Percentiles rank a stretch among this genome's conserved stretches.
Conservation (phyloP, 1,140 invertebrate genomes). For the Myzus persicae region DNA sequence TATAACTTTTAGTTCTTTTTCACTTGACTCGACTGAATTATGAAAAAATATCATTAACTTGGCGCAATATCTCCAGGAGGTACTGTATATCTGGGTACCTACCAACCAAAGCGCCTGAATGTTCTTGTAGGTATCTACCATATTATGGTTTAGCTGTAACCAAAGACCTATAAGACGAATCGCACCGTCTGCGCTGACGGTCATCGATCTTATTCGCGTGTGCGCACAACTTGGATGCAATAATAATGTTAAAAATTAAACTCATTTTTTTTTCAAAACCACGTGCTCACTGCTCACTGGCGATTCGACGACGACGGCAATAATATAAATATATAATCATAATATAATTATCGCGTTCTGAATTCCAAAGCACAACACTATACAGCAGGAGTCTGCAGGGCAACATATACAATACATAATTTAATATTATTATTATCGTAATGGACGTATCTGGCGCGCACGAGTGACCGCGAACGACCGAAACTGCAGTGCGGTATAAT, state of each 20-base stretch:
- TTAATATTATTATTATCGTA: background rate
- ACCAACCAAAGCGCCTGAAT: too few relatives aligned
- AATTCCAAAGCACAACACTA: background rate
- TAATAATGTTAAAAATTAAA: background rate
- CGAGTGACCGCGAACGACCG: conserved; percentile 1
- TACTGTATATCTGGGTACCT: too few relatives aligned
- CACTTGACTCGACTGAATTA: too few relatives aligned
- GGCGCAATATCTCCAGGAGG: too few relatives aligned
- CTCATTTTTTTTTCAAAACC: background rate
- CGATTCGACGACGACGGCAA: background rate
- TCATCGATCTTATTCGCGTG: background rate
- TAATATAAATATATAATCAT: background rate
- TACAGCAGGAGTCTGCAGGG: background rate
- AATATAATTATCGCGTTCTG: background rate
- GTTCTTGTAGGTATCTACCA: too few relatives aligned
- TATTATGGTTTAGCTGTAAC: too few relatives aligned
- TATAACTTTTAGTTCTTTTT: too few relatives aligned
- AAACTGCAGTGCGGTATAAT: background rate
- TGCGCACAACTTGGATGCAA: background rate
- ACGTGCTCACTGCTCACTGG: background rate
- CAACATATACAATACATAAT: background rate
- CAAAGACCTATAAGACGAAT: background rate
- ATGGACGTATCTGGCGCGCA: background rate
- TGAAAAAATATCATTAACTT: too few relatives aligned
- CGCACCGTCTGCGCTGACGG: too few relatives aligned